Conservation (phyloP, 2,113 vertebrate species). For the Morone saxatilis region DNA sequence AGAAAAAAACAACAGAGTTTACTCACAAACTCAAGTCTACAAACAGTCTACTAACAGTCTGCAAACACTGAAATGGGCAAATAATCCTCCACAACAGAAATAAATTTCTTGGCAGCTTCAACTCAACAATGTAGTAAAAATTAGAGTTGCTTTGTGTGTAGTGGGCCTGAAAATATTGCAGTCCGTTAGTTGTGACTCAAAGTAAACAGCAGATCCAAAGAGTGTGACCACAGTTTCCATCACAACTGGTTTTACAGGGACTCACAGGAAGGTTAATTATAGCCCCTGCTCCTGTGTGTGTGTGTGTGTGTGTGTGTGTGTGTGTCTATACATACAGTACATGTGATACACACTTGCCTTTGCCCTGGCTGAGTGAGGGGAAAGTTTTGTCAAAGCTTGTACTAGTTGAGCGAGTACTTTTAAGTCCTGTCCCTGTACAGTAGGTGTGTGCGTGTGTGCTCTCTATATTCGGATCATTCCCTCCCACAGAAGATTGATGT, state of each 20-base stretch:
- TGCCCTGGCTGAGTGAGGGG: conserved; percentile 35
- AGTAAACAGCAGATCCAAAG: not conserved
- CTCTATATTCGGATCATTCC: conserved; percentile 75
- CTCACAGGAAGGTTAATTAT: conserved; percentile 47
- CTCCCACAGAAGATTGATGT: conserved; percentile 46
- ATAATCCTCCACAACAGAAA: not conserved
- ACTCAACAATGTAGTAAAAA: not conserved
- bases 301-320: conserved; percentile 5
- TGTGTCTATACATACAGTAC: not conserved
- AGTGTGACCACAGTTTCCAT: conserved; percentile 63
- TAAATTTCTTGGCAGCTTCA: not conserved
- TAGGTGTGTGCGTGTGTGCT: not conserved
- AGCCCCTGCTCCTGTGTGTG: conserved; percentile 2
- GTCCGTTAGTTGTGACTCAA: not conserved
- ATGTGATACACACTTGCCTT: conserved; percentile 1
- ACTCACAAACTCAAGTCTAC: not conserved
- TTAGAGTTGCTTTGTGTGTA: not conserved
- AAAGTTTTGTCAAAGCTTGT: conserved; percentile 32
- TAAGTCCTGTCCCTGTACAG: conserved; percentile 13
- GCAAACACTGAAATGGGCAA: not conserved
- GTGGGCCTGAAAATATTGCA: not conserved
- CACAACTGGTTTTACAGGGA: conserved; percentile 31
- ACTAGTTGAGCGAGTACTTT: not conserved
- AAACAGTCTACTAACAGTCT: not conserved
- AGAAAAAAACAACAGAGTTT: not conserved